Percentiles rank a stretch among this genome's conserved stretches.
Evolutionary conservation across 2,888 invertebrate species (phyloP).

Genomic region (Perithous albicinctus): DNA sequence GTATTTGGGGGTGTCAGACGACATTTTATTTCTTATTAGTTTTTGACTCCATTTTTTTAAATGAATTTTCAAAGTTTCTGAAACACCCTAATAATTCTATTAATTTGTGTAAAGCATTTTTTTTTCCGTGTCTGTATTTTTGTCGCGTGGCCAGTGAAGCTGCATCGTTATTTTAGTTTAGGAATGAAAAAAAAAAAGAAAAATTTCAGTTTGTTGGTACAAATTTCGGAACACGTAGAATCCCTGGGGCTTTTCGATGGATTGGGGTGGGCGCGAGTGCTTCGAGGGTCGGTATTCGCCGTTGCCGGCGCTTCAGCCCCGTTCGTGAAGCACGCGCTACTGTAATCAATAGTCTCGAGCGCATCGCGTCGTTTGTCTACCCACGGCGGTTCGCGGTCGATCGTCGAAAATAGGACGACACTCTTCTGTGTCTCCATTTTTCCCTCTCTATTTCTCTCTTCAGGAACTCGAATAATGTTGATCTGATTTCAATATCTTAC

Average conservation of each 20-base stretch:
- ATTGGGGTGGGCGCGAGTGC: conserved; percentile 14
- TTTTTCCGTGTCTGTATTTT: background rate
- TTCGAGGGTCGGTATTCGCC: conserved; percentile 27
- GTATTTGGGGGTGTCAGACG: too few relatives aligned
- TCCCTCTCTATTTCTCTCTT: background rate
- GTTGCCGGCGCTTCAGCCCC: conserved; percentile 22
- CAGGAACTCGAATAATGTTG: conserved; percentile 17
- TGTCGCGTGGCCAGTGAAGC: background rate
- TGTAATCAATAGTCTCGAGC: conserved; percentile 57
- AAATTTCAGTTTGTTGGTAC: conserved; percentile 29
- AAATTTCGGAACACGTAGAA: conserved; percentile 42
- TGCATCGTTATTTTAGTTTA: background rate
- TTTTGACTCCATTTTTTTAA: too few relatives aligned
- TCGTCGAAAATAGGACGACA: conserved; percentile 39
- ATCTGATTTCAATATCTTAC: background rate
- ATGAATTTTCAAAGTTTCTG: too few relatives aligned
- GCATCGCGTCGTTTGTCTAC: conserved; percentile 55
- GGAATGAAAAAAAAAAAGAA: too few relatives aligned
- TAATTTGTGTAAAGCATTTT: too few relatives aligned
- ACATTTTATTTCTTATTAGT: too few relatives aligned
- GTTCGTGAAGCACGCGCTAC: conserved; percentile 43
- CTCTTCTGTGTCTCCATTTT: too few relatives aligned
- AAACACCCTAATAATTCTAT: too few relatives aligned
- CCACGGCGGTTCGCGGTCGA: conserved; percentile 34
- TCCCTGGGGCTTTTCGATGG: conserved; percentile 14